Evolutionary conservation across 1,140 invertebrate genomes (phyloP), one percentile per base, ranked within the genome.

Genomic region (Monomorium pharaonis): DNA sequence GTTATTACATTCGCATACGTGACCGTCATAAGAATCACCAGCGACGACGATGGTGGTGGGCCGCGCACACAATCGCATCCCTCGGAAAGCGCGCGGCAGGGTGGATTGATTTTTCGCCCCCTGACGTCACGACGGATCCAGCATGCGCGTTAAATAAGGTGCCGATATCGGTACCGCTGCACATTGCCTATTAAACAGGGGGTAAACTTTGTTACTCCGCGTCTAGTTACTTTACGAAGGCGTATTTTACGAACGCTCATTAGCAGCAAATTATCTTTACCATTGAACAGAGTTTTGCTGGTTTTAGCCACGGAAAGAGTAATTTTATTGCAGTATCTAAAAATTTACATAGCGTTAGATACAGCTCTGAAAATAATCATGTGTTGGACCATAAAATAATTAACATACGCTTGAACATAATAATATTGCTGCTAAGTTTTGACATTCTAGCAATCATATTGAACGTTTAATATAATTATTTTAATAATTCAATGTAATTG

Each of bases 41-140:
- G 42, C 58, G 24, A 21, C 27, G 5, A 54, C 7, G 24, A 49
- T 44, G 24, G 30, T 44, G n/a, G 76, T 54, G 60, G 21, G 2
- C 21, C 37, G 37, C 58, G 33, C 72, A 27, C 47, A 77, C 33
- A 83, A n/a, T 51, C 78, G 56, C 72, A 58, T 60, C 81, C 75
- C 67, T 54, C 80, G 65, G 81, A 76, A 62, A 76, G 70, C 62
- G 62, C 85, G 70, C 85, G 75, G 81, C 85, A 89, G 81, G 87
- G 84, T 90, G 92, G 90, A 93, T 93, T 92, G 92, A 93, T 93
- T 93, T 93, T 93, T 92, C 91, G 76, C 80, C 75, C 63, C 60
- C 86, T 92, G 90, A 93, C 92, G 92, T 93, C 92, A 93, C 85
- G 7, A 18, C 65, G 80, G 85, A 87, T 81, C 84, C 86, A 88